Evolutionary conservation across 2,113 vertebrate genomes (phyloP), one percentile per base, ranked within the genome.

Genomic region (Trichomycterus rosablanca): DNA sequence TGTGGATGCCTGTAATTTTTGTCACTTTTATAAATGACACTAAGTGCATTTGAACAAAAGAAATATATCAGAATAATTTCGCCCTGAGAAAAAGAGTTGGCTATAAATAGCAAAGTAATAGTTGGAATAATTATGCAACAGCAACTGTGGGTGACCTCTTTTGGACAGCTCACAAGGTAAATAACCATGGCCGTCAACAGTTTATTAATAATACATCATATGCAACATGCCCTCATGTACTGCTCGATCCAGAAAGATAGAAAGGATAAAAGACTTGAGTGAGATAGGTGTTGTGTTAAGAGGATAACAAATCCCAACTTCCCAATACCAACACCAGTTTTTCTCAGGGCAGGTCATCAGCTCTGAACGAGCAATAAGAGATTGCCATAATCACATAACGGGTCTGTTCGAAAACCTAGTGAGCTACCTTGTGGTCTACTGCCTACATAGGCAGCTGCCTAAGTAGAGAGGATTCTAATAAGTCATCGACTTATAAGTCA

Each of bases 21-120:
- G n/a, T n/a, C n/a, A n/a, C n/a, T 76, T 46, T 80, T 76, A 78
- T 76, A 68, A 81, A 84, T 76, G 74, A 79, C 66, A 73, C 34
- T 65, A 63, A 68, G 75, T 73, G 76, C 66, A 74, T 72, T 58
- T 54, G 46, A 60, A 78, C 63, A 19, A 59, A 65, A 74, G 28
- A 61, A 73, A 80, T 83, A 77, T 81, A 81, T 83, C 72, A 81
- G 64, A 35, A 11, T 67, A 78, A 75, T 78, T 74, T 73, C 43
- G 63, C 59, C 62, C 54, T 56, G 68, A 57, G 70, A 35, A 72
- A 61, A 66, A 52, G 34, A 37, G 30, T 48, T 28, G 7, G 55
- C 74, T 79, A 74, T 60, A 60, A 67, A 75, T 79, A 74, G 75
- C 20, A 15, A 16, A 23, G 66, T 32, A 43, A 39, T 61, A 71